Conservation (phyloP, 2,888 invertebrate species). For the Acheta domesticus region DNA sequence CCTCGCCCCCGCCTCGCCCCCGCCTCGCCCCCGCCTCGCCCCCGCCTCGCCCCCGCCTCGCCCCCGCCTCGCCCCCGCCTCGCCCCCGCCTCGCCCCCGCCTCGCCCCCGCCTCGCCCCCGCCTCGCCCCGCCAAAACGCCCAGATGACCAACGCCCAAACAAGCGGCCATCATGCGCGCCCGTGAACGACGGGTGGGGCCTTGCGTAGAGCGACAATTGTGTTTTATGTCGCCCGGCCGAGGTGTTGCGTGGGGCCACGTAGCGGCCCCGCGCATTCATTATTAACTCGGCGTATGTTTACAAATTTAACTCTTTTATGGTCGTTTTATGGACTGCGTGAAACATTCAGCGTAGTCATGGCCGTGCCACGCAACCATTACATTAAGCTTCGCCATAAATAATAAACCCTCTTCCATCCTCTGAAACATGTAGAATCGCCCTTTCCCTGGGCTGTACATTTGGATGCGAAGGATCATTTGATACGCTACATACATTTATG, state of each 20-base stretch:
- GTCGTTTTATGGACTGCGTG: constrained; percentile 9
- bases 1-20: too few species aligned
- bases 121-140: not conserved
- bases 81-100: too few species aligned
- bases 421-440: not conserved
- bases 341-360: not conserved
- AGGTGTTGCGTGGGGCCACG: not conserved
- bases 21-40: not conserved
- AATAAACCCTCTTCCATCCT: constrained; percentile 7
- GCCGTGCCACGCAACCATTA: constrained; percentile 10
- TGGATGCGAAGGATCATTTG: not conserved
- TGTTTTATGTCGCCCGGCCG: not conserved
- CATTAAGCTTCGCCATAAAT: constrained; percentile 18
- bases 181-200: not conserved
- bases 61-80: too few species aligned
- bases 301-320: constrained; percentile 7
- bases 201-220: not conserved
- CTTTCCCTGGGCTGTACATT: not conserved
- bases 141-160: too few species aligned
- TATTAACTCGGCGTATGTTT: constrained; percentile 10
- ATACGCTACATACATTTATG: not conserved
- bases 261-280: not conserved
- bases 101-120: not conserved
- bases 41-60: too few species aligned
- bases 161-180: not conserved